phyloP scores from a whole-genome alignment of 1,140 invertebrate species.

The Bombus picipes region DNA sequence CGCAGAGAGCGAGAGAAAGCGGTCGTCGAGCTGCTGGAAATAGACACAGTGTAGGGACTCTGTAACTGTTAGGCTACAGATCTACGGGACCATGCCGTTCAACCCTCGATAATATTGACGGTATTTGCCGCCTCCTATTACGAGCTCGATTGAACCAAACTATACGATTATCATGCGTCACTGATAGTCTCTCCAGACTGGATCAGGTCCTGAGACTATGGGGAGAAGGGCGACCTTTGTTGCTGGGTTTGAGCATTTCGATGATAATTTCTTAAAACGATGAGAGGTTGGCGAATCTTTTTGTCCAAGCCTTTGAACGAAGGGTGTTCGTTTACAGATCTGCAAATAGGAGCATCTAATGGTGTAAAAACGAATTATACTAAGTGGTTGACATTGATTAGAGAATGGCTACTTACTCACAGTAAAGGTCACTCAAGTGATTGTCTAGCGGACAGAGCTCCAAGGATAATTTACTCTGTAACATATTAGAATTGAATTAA shows the following conservation, averaged over 20 bases:
- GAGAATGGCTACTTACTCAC: too few relatives aligned
- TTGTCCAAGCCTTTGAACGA: too few relatives aligned
- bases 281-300: not conserved
- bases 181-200: constrained; percentile 65
- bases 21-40: constrained; percentile 19
- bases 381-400: too few relatives aligned
- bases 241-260: not conserved
- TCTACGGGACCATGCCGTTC: constrained; percentile 54
- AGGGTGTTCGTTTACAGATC: too few relatives aligned
- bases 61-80: constrained; percentile 39
- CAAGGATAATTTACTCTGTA: too few relatives aligned
- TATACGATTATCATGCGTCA: constrained; percentile 80
- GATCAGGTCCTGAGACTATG: not conserved
- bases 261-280: not conserved
- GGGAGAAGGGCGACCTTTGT: not conserved
- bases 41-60: constrained; percentile 36
- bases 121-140: constrained; percentile 81
- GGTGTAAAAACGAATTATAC: too few relatives aligned
- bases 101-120: constrained; percentile 76
- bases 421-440: too few relatives aligned
- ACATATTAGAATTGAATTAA: too few relatives aligned
- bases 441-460: too few relatives aligned
- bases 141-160: constrained; percentile 76
- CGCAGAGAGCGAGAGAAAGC: constrained; percentile 61
- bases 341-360: too few relatives aligned